Percentiles rank a stretch among this genome's conserved stretches.
Evolutionary conservation across 2,888 invertebrate genomes (phyloP).

Genomic region (Nowickia ferox): DNA sequence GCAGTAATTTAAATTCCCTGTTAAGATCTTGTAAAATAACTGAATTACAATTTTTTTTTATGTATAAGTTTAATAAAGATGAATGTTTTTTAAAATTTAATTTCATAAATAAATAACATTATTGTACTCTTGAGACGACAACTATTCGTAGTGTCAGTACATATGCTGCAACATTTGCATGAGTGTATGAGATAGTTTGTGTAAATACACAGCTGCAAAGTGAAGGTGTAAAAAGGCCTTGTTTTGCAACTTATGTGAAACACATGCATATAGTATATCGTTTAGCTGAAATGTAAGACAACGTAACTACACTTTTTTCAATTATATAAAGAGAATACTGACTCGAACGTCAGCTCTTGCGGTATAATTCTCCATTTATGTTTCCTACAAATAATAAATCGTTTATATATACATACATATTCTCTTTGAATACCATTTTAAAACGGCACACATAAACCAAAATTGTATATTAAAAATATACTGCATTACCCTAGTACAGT

Average conservation of each 20-base stretch:
- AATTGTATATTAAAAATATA: too few species aligned
- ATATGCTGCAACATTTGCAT: background rate
- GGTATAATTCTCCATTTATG: too few species aligned
- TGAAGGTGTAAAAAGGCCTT: background rate
- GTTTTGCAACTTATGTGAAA: background rate
- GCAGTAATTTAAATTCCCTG: slow-evolving; percentile 16
- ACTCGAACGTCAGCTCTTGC: too few species aligned
- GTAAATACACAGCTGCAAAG: background rate
- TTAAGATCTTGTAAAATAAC: slow-evolving; percentile 23
- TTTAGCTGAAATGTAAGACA: too few species aligned
- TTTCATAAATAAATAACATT: slow-evolving; percentile 61
- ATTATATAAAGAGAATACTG: too few species aligned
- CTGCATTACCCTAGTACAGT: too few species aligned
- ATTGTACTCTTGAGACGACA: slow-evolving; percentile 63
- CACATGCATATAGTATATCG: background rate
- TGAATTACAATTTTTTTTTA: slow-evolving; percentile 6
- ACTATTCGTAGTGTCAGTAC: slow-evolving; percentile 34
- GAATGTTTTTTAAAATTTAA: slow-evolving; percentile 7
- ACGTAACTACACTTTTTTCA: too few species aligned
- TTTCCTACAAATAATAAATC: too few species aligned
- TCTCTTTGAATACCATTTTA: too few species aligned
- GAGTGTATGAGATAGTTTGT: slow-evolving; percentile 7
- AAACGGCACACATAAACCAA: too few species aligned
- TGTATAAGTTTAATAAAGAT: background rate
- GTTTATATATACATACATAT: too few species aligned